Base-by-base conservation (phyloP, 2,797 vertebrate species). In the Antrozous pallidus region DNA sequence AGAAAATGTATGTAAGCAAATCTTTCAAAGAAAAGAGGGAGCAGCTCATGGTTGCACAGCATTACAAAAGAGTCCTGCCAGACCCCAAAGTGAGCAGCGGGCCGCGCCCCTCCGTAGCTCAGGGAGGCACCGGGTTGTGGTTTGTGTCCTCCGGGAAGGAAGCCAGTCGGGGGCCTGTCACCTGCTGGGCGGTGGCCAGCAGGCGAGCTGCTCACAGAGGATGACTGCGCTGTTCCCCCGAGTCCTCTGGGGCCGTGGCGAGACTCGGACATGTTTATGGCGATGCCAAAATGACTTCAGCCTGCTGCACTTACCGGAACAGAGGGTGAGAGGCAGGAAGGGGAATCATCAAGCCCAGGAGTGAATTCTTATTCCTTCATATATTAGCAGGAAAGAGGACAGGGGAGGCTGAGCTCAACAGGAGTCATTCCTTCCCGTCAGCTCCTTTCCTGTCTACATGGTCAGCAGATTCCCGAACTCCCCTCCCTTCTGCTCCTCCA, bases 21-120 rank as follows among this genome's bases (percentile, higher is more conserved):
- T 94, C 96, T 42, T 95, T 97, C 97, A 96, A 96, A 88, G 97
- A 71, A 96, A 92, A 12, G 33, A 58, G 69, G 93, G 91, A n/a
- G n/a, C n/a, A n/a, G n/a, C n/a, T n/a, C n/a, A n/a, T n/a, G n/a
- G n/a, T n/a, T n/a, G n/a, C n/a, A n/a, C n/a, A n/a, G n/a, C n/a
- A n/a, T n/a, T n/a, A n/a, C n/a, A n/a, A n/a, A n/a, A n/a, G n/a
- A n/a, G n/a, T n/a, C n/a, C n/a, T n/a, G 96, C 96, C 96, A 97
- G 95, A 77, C 91, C 90, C 95, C 81, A 1, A 96, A 96, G 91
- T 95, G 96, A 96, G 42, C 97, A 97, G 40, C 85, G 58, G 89
- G 89, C 93, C 0, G 1, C 7, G 61, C 54, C 89, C 94, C 95
- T 93, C 8, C 33, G 78, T 54, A n/a, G 91, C 88, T 86, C 36